These are phyloP conservation scores for Drosophila kokeensis DNA, from an alignment of 2,888 invertebrate species.

Conservation along the genomic window DNA sequence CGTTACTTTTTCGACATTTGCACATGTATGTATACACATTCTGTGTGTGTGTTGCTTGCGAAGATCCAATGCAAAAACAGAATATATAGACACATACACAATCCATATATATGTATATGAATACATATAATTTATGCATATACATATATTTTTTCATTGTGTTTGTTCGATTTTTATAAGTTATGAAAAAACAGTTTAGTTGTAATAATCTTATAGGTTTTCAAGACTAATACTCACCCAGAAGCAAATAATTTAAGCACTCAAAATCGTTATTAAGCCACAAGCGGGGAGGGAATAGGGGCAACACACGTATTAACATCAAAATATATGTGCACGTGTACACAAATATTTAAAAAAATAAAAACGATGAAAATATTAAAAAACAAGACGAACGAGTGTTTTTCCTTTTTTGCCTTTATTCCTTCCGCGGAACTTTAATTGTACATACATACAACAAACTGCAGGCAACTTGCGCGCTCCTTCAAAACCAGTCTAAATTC, in stretches of 20 bases:
- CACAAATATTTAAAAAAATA: slow-evolving; percentile 55
- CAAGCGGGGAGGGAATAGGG: slow-evolving; percentile 16
- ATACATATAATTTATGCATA: background rate
- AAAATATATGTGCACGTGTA: slow-evolving; percentile 45
- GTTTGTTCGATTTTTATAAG: background rate
- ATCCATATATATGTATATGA: background rate
- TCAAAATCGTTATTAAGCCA: slow-evolving; percentile 17
- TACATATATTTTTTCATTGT: background rate
- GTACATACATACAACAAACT: slow-evolving; percentile 4
- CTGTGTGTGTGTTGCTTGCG: background rate
- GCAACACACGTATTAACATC: slow-evolving; percentile 36
- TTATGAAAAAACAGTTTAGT: background rate
- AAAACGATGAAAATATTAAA: slow-evolving; percentile 57
- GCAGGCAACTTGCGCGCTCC: slow-evolving; percentile 14
- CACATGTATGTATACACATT: no score
- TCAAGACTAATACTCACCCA: slow-evolving; percentile 8
- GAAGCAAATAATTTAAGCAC: slow-evolving; percentile 6
- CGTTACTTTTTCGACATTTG: slow-evolving; percentile 40
- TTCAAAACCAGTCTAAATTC: slow-evolving; percentile 8
- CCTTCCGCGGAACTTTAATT: slow-evolving; percentile 20
- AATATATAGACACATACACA: slow-evolving; percentile 1
- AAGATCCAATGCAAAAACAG: background rate
- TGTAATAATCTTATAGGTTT: background rate
- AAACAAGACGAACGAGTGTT: slow-evolving; percentile 53
- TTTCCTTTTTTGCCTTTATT: slow-evolving; percentile 17